These are phyloP conservation scores for Scleropages formosus DNA, from an alignment of 2,797 vertebrate genomes.

Conservation along the genomic window DNA sequence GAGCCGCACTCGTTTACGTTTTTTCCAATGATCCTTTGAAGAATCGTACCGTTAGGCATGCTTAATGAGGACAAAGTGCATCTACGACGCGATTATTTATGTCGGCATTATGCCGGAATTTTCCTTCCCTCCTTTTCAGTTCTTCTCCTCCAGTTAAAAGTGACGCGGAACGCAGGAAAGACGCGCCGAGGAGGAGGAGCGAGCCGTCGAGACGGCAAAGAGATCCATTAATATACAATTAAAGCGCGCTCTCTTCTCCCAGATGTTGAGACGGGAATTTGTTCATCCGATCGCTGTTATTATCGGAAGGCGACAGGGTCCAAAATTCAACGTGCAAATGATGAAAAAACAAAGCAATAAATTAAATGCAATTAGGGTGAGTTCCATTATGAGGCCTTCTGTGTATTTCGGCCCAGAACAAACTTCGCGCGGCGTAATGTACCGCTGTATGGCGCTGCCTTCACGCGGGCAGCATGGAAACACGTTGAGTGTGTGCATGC, in stretches of 20 bases:
- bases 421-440: background rate
- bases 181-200: too few species aligned
- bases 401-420: background rate
- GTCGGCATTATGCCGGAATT: background rate
- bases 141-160: background rate
- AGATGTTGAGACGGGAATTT: conserved; percentile 12
- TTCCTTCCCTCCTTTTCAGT: background rate
- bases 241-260: conserved; percentile 6
- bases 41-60: conserved; percentile 16
- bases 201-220: background rate
- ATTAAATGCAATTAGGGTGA: background rate
- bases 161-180: too few species aligned
- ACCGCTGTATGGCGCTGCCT: too few species aligned
- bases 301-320: conserved; percentile 13
- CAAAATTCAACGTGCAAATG: conserved; percentile 23
- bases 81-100: conserved; percentile 14
- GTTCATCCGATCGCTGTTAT: conserved; percentile 3
- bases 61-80: conserved; percentile 20
- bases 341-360: conserved; percentile 9
- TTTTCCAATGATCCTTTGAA: conserved; percentile 25
- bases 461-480: too few species aligned
- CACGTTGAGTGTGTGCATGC: too few species aligned
- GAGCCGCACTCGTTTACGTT: conserved; percentile 7
- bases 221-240: conserved; percentile 23
- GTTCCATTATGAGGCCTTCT: background rate